Conservation (phyloP, 2,113 vertebrate genomes). For the Lucifuga dentata region DNA sequence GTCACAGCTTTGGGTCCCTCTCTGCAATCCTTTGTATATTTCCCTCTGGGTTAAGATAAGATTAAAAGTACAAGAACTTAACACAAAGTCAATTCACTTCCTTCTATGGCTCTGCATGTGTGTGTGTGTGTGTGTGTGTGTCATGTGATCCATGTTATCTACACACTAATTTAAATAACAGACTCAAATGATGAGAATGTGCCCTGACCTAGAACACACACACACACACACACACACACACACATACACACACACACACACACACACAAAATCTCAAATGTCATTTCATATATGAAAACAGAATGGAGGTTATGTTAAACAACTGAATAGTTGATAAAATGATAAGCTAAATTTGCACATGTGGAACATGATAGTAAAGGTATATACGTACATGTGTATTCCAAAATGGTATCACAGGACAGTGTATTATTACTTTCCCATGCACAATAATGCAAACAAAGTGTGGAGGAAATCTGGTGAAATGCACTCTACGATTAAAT, state of each 20-base stretch:
- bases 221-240: no score
- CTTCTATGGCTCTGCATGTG: constrained; percentile 62
- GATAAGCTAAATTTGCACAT: constrained; percentile 5
- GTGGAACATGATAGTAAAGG: neutral
- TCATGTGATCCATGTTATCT: constrained; percentile 15
- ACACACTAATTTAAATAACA: constrained; percentile 36
- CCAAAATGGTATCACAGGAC: neutral
- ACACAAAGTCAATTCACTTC: constrained; percentile 32
- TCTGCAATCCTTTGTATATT: constrained; percentile 11
- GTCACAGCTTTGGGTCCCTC: neutral
- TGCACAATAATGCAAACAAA: neutral
- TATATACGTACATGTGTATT: constrained; percentile 1
- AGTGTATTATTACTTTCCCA: neutral
- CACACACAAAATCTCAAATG: neutral
- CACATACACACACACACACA: no score
- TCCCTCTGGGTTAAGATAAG: constrained; percentile 43
- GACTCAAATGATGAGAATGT: constrained; percentile 38
- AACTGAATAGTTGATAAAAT: constrained; percentile 4
- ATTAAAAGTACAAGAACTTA: constrained; percentile 30
- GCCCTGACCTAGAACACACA: constrained; percentile 8
- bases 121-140: no score
- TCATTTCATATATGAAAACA: constrained; percentile 26
- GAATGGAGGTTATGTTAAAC: neutral
- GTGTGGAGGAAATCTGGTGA: neutral
- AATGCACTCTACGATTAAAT: neutral